Evolutionary conservation across 2,888 invertebrate genomes (phyloP), one percentile per base, ranked within the genome.

Genomic region (Pherbina coryleti): DNA sequence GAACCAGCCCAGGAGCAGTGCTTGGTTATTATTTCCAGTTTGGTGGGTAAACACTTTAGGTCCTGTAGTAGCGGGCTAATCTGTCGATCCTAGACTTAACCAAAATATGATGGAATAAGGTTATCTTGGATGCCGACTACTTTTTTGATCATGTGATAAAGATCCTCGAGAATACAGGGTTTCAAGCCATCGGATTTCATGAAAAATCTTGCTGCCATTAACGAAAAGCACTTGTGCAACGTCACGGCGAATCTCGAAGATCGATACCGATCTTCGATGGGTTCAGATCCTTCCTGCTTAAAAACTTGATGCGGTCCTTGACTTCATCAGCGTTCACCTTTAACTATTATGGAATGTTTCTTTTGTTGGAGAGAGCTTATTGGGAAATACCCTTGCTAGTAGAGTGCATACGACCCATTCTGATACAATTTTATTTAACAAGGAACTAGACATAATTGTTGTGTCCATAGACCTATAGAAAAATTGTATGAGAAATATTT

Each of bases 311-410:
- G 88, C 98, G 97, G 86, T 99, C 99, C 88, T 97, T 97, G 17
- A 99, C 98, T 93, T 99, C 99, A 83, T 98, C 98, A 80, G 97
- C 93, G 72, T 96, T 95, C 80, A 98, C 91, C 91, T 99, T 99
- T 87, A 99, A 92, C 99, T 99, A 99, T 82, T 98, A 98, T 81
- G 99, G 99, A 78, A 99, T 98, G 90, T 97, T 97, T 88, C 99
- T 94, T 88, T 99, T 95, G 91, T 99, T 99, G 67, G 99, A 99
- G 85, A 99, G 92, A 82, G 99, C 98, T 86, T 98, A 99, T 91
- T 98, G 98, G 94, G 99, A 98, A 90, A 99, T 99, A 96, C 99
- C 99, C 95, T 99, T 99, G 90, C 99, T 99, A 91, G 98, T 98
- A 91, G 98, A 97, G 95, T 98, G 98, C 98, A 98, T 98, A 92